phyloP scores from a whole-genome alignment of 2,113 vertebrate species.

The Mirounga angustirostris region DNA sequence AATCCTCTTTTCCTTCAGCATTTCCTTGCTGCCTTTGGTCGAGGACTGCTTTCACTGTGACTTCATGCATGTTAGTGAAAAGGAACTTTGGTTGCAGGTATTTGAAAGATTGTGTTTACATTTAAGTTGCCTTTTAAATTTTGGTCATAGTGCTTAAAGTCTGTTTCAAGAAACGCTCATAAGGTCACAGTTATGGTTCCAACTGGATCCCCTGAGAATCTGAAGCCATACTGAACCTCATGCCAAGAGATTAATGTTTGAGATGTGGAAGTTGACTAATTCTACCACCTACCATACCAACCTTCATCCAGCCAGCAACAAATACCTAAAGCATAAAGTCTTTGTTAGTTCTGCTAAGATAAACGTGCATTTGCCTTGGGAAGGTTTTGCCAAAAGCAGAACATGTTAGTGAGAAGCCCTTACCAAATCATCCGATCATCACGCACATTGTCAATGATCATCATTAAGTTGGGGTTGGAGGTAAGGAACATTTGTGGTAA shows the following conservation, averaged over 20 bases:
- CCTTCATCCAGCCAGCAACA: not conserved
- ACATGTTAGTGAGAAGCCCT: not conserved
- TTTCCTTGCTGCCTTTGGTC: not conserved
- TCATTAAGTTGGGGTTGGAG: not conserved
- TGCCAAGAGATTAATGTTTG: not conserved
- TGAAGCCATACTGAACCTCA: not conserved
- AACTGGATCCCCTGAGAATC: not conserved
- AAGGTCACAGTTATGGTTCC: not conserved
- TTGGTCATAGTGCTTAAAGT: not conserved
- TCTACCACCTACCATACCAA: not conserved
- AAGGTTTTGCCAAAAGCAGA: not conserved
- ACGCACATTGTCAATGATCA: not conserved
- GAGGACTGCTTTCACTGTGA: not conserved
- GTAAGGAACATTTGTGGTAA: not conserved
- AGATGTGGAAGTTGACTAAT: not conserved
- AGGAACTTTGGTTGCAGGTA: not conserved
- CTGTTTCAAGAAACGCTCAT: not conserved
- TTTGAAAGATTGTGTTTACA: not conserved
- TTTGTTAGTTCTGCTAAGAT: not conserved
- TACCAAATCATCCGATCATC: not conserved
- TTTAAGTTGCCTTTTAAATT: conserved; percentile 19
- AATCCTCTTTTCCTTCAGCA: not conserved
- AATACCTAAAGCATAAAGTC: not conserved
- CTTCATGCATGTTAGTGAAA: not conserved
- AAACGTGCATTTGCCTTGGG: not conserved